A percentile compares a stretch with the other conserved stretches of the same genome.
Conservation (phyloP, 2,888 invertebrate species). For the Vesta saturnalis region DNA sequence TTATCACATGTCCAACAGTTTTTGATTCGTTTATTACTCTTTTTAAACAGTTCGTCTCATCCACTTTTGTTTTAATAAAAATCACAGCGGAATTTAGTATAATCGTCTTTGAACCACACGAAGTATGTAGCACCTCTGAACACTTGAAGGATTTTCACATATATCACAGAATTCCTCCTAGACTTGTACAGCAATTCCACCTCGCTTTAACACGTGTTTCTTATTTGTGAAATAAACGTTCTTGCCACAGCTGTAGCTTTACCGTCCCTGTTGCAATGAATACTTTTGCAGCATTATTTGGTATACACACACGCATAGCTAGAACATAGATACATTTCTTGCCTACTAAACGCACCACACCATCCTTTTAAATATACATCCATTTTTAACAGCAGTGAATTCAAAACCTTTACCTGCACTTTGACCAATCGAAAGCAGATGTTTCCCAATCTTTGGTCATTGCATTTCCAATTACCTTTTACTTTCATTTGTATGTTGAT, state of each 20-base stretch:
- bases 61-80: conserved; percentile 38
- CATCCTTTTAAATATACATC: not conserved
- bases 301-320: conserved; percentile 4
- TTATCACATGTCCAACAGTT: conserved; percentile 18
- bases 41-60: conserved; percentile 26
- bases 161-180: conserved; percentile 3
- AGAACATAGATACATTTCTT: not conserved
- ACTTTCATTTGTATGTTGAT: not conserved
- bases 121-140: conserved; percentile 37
- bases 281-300: not conserved
- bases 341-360: not conserved
- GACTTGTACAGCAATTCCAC: not conserved
- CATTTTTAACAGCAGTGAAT: not conserved
- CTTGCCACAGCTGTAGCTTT: not conserved
- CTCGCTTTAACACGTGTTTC: not conserved
- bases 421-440: not conserved
- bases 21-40: conserved; percentile 38
- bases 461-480: not conserved
- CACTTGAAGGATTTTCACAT: conserved; percentile 5
- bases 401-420: not conserved
- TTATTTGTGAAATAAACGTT: not conserved
- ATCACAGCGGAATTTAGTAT: conserved; percentile 33
- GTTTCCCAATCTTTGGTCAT: not conserved
- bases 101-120: conserved; percentile 42
- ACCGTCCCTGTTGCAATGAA: not conserved